Percentiles rank a stretch among this genome's conserved stretches.
Evolutionary conservation across 2,888 invertebrate genomes (phyloP).

Genomic region (Drosophila algonquin): DNA sequence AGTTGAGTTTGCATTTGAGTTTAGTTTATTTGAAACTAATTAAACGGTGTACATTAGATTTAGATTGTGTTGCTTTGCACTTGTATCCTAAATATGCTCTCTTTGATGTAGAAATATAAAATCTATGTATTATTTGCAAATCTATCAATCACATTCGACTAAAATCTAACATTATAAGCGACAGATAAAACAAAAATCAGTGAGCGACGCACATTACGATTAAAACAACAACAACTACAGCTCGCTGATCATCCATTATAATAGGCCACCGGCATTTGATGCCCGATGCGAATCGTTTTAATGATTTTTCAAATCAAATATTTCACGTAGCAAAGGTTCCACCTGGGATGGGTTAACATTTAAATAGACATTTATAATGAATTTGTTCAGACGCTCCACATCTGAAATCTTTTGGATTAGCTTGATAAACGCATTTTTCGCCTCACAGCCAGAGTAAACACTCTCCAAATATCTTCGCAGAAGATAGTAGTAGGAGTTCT

Average conservation of each 20-base stretch:
- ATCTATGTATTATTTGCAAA: conserved; percentile 73
- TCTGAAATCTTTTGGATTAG: conserved; percentile 96
- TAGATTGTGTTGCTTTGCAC: conserved; percentile 70
- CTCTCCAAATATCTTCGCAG: conserved; percentile 93
- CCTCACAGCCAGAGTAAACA: conserved; percentile 93
- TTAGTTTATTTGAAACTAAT: conserved; percentile 73
- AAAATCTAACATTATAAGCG: conserved; percentile 72
- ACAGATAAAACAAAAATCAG: conserved; percentile 58
- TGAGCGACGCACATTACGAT: conserved; percentile 53
- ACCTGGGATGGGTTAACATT: conserved; percentile 96
- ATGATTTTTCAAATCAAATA: conserved; percentile 93
- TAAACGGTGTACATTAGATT: conserved; percentile 58
- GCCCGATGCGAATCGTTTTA: conserved; percentile 63
- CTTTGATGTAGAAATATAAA: conserved; percentile 77
- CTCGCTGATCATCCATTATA: conserved; percentile 41
- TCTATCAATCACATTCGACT: conserved; percentile 76
- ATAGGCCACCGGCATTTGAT: conserved; percentile 56
- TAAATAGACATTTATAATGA: conserved; percentile 95
- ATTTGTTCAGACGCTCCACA: conserved; percentile 93
- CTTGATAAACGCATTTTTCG: conserved; percentile 93
- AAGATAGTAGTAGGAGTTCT: conserved; percentile 96
- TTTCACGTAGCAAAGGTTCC: conserved; percentile 96
- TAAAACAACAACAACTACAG: conserved; percentile 63
- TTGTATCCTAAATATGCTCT: conserved; percentile 75
- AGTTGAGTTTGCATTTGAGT: conserved; percentile 26